These are phyloP conservation scores for Gambelia wislizenii DNA, from an alignment of 2,797 vertebrate species.

Conservation along the genomic window DNA sequence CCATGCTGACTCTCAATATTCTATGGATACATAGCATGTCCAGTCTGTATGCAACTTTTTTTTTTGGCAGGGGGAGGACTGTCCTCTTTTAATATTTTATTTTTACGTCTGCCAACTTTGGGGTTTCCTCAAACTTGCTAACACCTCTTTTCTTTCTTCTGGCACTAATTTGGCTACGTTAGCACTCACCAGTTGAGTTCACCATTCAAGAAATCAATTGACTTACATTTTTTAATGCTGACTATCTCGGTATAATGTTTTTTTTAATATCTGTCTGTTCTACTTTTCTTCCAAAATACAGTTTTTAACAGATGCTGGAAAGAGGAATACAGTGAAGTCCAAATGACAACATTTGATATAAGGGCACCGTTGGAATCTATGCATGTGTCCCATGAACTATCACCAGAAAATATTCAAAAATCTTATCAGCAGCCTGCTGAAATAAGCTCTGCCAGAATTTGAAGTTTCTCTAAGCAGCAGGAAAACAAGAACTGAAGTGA, in stretches of 20 bases:
- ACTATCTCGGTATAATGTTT: neutral
- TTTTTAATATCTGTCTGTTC: conserved; percentile 31
- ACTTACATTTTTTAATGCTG: neutral
- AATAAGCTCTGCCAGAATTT: conserved; percentile 9
- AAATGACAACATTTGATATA: neutral
- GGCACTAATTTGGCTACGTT: neutral
- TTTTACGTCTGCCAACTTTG: neutral
- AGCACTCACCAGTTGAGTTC: neutral
- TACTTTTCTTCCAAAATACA: neutral
- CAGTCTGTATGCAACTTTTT: neutral
- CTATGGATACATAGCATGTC: too few species aligned
- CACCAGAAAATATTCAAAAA: conserved; percentile 28
- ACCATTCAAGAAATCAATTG: neutral
- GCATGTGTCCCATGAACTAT: neutral
- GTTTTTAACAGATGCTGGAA: conserved; percentile 21
- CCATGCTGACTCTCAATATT: too few species aligned
- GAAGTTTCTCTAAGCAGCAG: neutral
- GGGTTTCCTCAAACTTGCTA: too few species aligned
- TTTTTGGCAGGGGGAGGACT: neutral
- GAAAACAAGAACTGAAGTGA: neutral
- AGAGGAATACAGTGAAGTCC: neutral
- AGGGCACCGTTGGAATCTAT: conserved; percentile 6
- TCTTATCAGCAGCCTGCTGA: neutral
- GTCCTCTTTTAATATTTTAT: neutral
- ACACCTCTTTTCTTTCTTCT: too few species aligned